These are phyloP conservation scores for Engraulis encrasicolus DNA, from an alignment of 2,113 vertebrate species.

Conservation along the genomic window DNA sequence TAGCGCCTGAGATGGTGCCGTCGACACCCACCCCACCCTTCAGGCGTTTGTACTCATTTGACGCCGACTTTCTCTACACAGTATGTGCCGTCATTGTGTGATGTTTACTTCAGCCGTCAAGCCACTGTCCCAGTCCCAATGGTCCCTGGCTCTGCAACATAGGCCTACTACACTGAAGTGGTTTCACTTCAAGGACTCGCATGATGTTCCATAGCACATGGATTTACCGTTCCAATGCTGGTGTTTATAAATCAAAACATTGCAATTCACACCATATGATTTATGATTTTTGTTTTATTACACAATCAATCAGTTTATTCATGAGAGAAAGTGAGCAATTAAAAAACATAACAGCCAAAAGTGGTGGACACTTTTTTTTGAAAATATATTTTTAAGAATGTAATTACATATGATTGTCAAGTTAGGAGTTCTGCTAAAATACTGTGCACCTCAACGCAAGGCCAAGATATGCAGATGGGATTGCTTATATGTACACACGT, in stretches of 20 bases:
- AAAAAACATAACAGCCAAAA: neutral
- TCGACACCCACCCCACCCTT: neutral
- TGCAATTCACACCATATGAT: conserved; percentile 15
- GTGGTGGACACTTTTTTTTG: neutral
- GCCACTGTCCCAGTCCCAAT: neutral
- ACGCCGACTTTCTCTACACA: neutral
- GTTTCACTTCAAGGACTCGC: neutral
- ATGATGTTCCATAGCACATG: neutral
- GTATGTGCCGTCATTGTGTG: neutral
- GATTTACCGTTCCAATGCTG: neutral
- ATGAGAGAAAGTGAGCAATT: neutral
- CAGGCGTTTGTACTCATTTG: neutral
- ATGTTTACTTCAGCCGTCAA: neutral
- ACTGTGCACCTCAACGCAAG: conserved; percentile 58
- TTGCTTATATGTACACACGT: conserved; percentile 55
- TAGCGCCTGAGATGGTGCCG: neutral
- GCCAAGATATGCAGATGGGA: conserved; percentile 56
- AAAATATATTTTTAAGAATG: conserved; percentile 69
- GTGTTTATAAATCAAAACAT: conserved; percentile 36
- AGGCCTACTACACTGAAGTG: neutral
- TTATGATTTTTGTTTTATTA: neutral
- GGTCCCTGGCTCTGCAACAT: neutral
- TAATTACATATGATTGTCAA: conserved; percentile 76
- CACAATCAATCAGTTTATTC: neutral
- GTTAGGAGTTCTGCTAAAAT: conserved; percentile 60